Evolutionary conservation across 2,113 vertebrate genomes (phyloP), one percentile per base, ranked within the genome.

Genomic region (Arvicanthis niloticus): DNA sequence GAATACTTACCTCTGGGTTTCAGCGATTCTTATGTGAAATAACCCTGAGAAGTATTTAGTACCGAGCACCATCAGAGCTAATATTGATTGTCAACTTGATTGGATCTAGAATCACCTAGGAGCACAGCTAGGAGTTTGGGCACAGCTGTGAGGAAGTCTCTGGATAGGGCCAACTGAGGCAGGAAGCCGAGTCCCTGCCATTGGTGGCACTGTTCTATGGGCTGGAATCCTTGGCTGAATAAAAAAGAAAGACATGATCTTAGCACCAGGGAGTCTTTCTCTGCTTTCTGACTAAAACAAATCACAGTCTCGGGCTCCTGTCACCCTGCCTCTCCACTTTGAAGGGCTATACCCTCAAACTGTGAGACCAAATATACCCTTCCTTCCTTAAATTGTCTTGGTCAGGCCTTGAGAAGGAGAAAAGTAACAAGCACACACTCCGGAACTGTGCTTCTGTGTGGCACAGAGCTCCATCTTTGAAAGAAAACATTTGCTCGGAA

Each of bases 21-120:
- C 24, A 73, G 82, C 81, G 67, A 72, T 93, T 96, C 88, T 81
- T 75, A 76, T 77, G 40, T 77, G 87, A 97, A 95, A 91, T 22
- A 65, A 91, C 58, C 82, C 77, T 78, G 19, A 68, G 62, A 91
- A 86, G 17, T 26, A 17, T 40, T 72, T 78, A 29, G 60, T 19
- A 9, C 9, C 7, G 21, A n/a, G 16, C 58, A 22, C 42, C 67
- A 48, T 6, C 40, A 67, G 34, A 17, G 84, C 8, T 86, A 67
- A 37, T 51, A 87, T 13, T 65, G 84, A 42, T 45, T 86, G 62
- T 21, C 42, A 67, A 16, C 42, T 40, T 9, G 2, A 62, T 42
- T 42, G n/a, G 17, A 12, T 48, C 84, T 86, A 48, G 60, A 65
- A 67, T 67, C 40, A 48, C 16, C 17, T 17, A 62, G 58, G 24